Percentiles rank a stretch among this genome's conserved stretches.
phyloP scores from a whole-genome alignment of 1,140 invertebrate species.

The Drosophila mayri region DNA sequence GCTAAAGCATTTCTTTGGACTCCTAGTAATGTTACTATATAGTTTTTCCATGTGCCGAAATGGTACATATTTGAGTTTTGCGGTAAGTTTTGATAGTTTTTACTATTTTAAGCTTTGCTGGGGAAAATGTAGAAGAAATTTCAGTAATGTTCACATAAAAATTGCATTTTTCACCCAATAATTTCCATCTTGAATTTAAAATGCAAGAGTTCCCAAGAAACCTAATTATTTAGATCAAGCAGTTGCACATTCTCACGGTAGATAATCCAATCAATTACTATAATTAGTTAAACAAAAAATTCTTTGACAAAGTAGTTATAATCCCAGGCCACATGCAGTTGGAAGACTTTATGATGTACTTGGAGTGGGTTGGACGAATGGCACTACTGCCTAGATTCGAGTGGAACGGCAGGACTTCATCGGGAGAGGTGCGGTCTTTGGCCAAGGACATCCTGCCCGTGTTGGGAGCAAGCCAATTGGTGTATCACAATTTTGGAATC shows the following conservation, averaged over 20 bases:
- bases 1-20: constrained; percentile 56
- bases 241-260: constrained; percentile 10
- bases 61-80: constrained; percentile 43
- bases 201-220: background rate
- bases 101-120: no score
- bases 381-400: constrained; percentile 28
- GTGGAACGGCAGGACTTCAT: constrained; percentile 23
- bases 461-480: constrained; percentile 48
- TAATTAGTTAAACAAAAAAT: background rate
- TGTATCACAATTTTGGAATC: constrained; percentile 71
- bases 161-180: no score
- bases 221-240: background rate
- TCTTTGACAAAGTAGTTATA: background rate
- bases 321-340: constrained; percentile 34
- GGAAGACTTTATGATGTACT: constrained; percentile 56
- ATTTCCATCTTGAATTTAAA: background rate
- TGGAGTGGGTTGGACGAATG: constrained; percentile 37
- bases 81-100: constrained; percentile 37
- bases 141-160: no score
- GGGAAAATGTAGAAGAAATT: no score
- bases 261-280: background rate
- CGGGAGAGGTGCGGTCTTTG: background rate
- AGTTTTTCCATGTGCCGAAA: constrained; percentile 43
- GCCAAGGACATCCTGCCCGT: constrained; percentile 27
- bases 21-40: constrained; percentile 40